A percentile compares a stretch with the other conserved stretches of the same genome.
Evolutionary conservation across 64 coral and sea anemone species (phyloP).

Genomic region (Porites australiensis): DNA sequence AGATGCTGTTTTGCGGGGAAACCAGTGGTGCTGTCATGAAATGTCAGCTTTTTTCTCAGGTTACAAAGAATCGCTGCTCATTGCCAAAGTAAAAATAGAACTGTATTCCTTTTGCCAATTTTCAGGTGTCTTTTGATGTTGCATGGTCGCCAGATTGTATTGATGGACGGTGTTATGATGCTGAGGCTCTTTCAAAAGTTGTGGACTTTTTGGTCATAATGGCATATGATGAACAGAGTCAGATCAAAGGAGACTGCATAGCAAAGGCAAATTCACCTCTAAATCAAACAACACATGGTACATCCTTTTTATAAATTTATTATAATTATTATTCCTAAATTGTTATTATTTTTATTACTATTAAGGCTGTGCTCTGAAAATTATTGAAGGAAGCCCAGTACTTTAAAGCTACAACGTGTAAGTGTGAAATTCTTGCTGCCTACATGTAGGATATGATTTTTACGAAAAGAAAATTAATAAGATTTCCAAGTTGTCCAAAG

Average conservation of each 20-base stretch:
- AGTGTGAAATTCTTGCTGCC: too few relatives aligned
- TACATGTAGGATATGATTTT: too few relatives aligned
- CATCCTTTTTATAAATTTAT: background rate
- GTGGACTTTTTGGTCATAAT: constrained; percentile 96
- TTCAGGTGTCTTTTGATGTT: constrained; percentile 92
- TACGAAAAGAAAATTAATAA: too few relatives aligned
- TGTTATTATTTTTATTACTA: background rate
- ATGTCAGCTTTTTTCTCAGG: too few relatives aligned
- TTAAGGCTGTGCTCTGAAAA: too few relatives aligned
- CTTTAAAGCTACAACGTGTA: too few relatives aligned
- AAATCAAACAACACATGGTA: constrained; percentile 89
- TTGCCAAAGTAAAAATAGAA: too few relatives aligned
- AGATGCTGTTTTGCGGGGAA: too few relatives aligned
- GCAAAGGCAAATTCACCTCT: constrained; percentile 93
- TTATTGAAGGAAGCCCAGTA: too few relatives aligned
- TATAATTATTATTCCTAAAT: background rate
- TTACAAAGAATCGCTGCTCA: too few relatives aligned
- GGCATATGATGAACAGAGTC: constrained; percentile 98
- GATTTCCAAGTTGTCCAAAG: too few relatives aligned
- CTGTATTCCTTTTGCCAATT: background rate
- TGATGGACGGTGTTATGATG: constrained; percentile 98
- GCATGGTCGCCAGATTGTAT: constrained; percentile 97
- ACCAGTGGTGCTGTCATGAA: too few relatives aligned
- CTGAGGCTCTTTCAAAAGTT: constrained; percentile 73
- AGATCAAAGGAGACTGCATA: constrained; percentile 86